Conservation (phyloP, 2,113 vertebrate genomes). For the Syngnathus typhle region DNA sequence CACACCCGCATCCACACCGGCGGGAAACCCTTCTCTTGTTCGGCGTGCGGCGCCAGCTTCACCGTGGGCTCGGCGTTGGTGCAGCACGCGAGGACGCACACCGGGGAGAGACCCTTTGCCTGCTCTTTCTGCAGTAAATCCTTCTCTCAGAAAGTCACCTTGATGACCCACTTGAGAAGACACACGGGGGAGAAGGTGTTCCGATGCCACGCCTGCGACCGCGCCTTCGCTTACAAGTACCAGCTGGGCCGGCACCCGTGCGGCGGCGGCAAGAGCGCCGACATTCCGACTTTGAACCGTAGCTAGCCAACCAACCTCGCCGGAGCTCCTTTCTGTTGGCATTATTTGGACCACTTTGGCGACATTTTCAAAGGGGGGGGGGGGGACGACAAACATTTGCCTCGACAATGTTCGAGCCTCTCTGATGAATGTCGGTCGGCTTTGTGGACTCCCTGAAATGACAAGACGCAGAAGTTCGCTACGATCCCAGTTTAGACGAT, state of each 20-base stretch:
- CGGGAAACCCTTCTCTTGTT: neutral
- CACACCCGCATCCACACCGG: neutral
- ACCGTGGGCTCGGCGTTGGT: neutral
- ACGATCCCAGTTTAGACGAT: no score
- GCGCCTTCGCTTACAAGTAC: neutral
- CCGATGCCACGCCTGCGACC: neutral
- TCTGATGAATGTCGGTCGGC: no score
- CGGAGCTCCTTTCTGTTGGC: no score
- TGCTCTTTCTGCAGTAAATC: slow-evolving; percentile 1
- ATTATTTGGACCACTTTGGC: no score
- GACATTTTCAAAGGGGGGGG: no score
- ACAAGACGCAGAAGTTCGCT: no score
- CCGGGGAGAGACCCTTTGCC: neutral
- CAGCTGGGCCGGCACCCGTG: neutral
- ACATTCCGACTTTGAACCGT: no score
- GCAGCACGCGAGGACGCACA: neutral
- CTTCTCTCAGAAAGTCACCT: neutral
- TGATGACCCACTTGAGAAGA: neutral
- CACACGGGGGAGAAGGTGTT: neutral
- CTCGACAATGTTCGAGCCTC: no score
- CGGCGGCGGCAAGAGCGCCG: no score
- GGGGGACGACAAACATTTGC: no score
- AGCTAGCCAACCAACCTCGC: no score
- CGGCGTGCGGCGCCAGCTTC: slow-evolving; percentile 1
- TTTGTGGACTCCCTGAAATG: no score